These are phyloP conservation scores for Anhinga rufa DNA, from an alignment of 2,113 vertebrate species.

Conservation along the genomic window DNA sequence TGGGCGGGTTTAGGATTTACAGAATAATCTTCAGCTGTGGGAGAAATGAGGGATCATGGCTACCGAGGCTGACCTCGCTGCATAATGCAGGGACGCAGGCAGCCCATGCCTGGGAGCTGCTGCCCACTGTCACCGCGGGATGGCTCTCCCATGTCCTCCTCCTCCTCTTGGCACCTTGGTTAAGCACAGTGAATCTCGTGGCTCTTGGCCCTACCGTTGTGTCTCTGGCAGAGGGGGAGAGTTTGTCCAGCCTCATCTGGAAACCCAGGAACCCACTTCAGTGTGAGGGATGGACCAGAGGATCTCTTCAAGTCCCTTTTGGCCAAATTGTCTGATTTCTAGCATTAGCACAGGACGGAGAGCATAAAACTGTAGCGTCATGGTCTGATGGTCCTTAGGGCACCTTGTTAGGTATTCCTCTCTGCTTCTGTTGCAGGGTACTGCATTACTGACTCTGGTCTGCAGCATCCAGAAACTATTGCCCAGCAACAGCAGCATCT, in stretches of 20 bases:
- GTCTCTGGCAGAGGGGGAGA: not conserved
- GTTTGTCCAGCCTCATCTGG: not conserved
- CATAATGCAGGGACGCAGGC: rapidly evolving
- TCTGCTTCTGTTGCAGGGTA: not conserved
- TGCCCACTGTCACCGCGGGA: not conserved
- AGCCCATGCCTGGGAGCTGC: not conserved
- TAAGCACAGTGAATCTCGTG: not conserved
- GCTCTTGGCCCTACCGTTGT: not conserved
- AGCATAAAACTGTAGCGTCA: not conserved
- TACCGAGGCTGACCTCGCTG: not conserved
- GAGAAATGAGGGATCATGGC: not conserved
- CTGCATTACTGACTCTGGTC: not conserved
- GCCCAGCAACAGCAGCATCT: not conserved
- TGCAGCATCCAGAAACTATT: not conserved
- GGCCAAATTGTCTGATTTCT: not conserved
- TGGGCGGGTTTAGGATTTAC: not conserved
- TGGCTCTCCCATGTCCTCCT: not conserved
- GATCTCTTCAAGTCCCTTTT: not conserved
- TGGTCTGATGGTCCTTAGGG: not conserved
- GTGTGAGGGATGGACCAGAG: not conserved
- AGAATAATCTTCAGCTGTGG: not conserved
- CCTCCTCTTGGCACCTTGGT: not conserved
- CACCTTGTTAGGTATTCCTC: too few species aligned
- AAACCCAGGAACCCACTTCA: not conserved
- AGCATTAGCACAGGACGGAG: not conserved